A percentile compares a stretch with the other conserved stretches of the same genome.
Evolutionary conservation across 2,113 vertebrate species (phyloP).

Genomic region (Anarhynchus alexandrinus): DNA sequence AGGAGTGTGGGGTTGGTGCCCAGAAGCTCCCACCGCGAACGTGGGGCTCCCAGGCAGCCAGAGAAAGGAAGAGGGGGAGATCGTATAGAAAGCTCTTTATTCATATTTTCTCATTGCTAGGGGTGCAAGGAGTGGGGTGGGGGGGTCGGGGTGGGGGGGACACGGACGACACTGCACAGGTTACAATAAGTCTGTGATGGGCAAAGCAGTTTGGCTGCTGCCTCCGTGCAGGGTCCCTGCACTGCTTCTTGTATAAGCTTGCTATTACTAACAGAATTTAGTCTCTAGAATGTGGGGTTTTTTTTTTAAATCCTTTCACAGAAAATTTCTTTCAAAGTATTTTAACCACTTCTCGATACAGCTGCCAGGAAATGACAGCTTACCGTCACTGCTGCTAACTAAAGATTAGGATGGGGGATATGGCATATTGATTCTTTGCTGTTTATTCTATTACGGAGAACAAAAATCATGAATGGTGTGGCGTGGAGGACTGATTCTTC

Average conservation of each 20-base stretch:
- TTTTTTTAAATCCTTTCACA: not conserved
- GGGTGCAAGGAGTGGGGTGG: too few relatives aligned
- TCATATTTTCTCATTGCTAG: not conserved
- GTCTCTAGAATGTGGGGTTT: not conserved
- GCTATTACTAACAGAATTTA: not conserved
- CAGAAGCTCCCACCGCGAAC: not conserved
- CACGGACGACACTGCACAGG: rapidly evolving
- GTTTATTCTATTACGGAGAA: not conserved
- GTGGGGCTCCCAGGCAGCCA: not conserved
- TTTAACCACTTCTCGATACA: not conserved
- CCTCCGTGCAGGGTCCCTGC: not conserved
- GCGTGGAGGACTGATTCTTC: not conserved
- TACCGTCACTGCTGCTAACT: not conserved
- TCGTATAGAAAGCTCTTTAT: not conserved
- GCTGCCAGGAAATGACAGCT: not conserved
- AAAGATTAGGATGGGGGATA: not conserved
- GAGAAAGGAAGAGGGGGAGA: not conserved
- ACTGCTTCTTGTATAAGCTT: not conserved
- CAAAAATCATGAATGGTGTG: not conserved
- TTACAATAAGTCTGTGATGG: not conserved
- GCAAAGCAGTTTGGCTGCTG: not conserved
- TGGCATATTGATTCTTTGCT: not conserved
- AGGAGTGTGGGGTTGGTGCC: not conserved
- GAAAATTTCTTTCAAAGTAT: not conserved
- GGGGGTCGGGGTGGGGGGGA: too few relatives aligned